Evolutionary conservation across 2,113 vertebrate genomes (phyloP).

Genomic region (Aix galericulata): DNA sequence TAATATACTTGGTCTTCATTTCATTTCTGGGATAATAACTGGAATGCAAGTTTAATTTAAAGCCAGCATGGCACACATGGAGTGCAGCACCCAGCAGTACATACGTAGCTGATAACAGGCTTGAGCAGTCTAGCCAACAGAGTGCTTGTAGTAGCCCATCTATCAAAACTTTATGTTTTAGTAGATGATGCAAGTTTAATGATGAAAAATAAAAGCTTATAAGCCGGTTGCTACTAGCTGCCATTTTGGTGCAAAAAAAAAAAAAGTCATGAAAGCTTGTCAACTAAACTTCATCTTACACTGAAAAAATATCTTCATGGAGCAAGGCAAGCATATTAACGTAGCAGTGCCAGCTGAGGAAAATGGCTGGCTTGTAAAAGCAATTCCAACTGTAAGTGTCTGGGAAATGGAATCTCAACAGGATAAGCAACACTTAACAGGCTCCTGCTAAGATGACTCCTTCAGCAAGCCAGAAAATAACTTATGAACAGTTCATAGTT

Average conservation of each 20-base stretch:
- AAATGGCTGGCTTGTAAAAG: constrained; percentile 42
- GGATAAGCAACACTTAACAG: constrained; percentile 33
- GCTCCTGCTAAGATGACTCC: constrained; percentile 32
- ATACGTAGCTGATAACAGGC: background rate
- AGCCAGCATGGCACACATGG: background rate
- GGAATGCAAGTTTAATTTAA: background rate
- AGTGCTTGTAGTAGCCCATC: background rate
- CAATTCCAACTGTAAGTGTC: constrained; percentile 23
- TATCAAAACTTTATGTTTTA: background rate
- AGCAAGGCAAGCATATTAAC: constrained; percentile 8
- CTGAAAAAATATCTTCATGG: background rate
- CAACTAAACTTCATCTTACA: constrained; percentile 15
- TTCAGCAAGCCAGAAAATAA: constrained; percentile 28
- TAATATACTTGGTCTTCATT: background rate
- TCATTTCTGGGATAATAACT: background rate
- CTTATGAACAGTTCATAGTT: constrained; percentile 3
- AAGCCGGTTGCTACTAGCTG: background rate
- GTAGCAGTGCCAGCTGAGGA: constrained; percentile 1
- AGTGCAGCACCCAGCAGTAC: background rate
- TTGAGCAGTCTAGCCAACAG: background rate
- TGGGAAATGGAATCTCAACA: constrained; percentile 58
- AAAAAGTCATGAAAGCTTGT: background rate
- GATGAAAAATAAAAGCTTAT: constrained; percentile 23
- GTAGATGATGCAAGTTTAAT: constrained; percentile 34
- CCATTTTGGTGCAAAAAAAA: background rate